phyloP scores from a whole-genome alignment of 2,113 vertebrate species.

The Stomatorhinus ivindoensis region DNA sequence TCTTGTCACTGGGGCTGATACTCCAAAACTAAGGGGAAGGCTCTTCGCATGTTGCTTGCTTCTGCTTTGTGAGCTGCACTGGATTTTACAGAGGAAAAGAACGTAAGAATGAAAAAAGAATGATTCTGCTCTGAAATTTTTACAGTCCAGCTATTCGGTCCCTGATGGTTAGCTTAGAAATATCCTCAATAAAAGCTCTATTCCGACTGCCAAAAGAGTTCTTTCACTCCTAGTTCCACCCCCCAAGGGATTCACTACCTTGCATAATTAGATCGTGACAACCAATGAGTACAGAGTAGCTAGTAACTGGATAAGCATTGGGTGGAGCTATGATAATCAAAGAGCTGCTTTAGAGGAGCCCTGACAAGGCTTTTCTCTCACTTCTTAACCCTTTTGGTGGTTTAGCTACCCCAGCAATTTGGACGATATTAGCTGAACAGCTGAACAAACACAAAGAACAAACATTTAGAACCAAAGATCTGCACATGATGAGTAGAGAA shows the following conservation, averaged over 20 bases:
- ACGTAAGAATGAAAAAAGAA: conserved; percentile 52
- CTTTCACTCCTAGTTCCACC: conserved; percentile 67
- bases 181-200: conserved; percentile 78
- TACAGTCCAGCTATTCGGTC: conserved; percentile 70
- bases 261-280: conserved; percentile 62
- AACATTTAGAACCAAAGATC: not conserved
- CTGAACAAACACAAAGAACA: conserved; percentile 20
- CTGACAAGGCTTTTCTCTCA: conserved; percentile 50
- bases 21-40: conserved; percentile 52
- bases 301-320: conserved; percentile 64
- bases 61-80: conserved; percentile 43
- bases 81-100: conserved; percentile 52
- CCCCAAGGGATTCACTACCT: conserved; percentile 68
- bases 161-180: conserved; percentile 72
- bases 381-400: conserved; percentile 37
- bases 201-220: conserved; percentile 72
- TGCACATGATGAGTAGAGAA: not conserved
- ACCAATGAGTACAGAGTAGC: conserved; percentile 57
- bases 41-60: conserved; percentile 64
- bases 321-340: conserved; percentile 72
- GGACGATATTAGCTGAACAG: conserved; percentile 21
- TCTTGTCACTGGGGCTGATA: conserved; percentile 46
- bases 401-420: conserved; percentile 20
- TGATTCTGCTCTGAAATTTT: conserved; percentile 53
- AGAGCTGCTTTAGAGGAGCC: conserved; percentile 61